Evolutionary conservation across 2,888 invertebrate genomes (phyloP), one percentile per base, ranked within the genome.

Genomic region (Macrosoma leucophasiata): DNA sequence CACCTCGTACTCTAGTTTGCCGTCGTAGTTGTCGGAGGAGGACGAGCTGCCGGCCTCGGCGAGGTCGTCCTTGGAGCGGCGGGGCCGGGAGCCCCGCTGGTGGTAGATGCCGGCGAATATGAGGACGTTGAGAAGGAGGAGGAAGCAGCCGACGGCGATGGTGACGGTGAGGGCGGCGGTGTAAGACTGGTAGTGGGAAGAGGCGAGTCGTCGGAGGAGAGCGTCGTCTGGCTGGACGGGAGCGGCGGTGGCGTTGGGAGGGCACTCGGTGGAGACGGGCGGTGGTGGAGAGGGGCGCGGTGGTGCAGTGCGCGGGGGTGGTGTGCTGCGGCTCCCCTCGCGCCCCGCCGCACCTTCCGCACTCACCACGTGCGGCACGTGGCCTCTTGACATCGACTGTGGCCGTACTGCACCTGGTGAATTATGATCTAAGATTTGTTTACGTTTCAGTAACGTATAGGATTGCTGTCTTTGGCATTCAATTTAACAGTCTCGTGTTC

Each of bases 81-180:
- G 89, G 41, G 90, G 88, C 28, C 85, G 85, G 44, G 87, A 86
- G 51, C 93, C 94, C 1, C 94, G 87, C 66, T 94, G 94, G 57
- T 94, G 93, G 60, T 94, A 95, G 41, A 94, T 94, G 1, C 95
- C 95, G 24, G 94, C 94, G 57, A 95, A 95, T 50, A 96, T 95
- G 13, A 94, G 85, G 7, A 94, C 90, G 60, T 95, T 95, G 13
- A 95, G 84, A 14, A 94, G 82, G 5, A 95, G 81, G 4, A 95
- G 85, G 49, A 94, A 93, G 55, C 94, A 93, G 1, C 94, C 94
- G 5, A 94, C 93, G 1, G 92, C 93, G 43, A 95, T 93, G 1
- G 95, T 95, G 14, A 95, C 93, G 4, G 94, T 92, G 10, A 96
- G 79, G 0, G 95, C 95, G 0, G 95, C 94, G 4, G 95, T 94